Base-by-base conservation (phyloP, 2,797 vertebrate species). In the Helicolenus hilgendorfi region DNA sequence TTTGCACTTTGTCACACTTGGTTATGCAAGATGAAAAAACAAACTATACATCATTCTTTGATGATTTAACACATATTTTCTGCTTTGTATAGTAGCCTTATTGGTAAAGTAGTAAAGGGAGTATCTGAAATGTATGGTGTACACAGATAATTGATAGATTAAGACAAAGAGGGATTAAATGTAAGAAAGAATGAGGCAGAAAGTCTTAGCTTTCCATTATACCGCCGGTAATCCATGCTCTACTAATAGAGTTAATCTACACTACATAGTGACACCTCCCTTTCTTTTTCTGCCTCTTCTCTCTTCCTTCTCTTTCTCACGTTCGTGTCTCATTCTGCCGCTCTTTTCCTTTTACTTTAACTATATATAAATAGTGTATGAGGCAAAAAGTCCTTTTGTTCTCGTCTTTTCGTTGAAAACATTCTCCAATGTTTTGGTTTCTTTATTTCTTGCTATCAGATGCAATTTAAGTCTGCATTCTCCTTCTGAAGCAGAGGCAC, bases 161-260 rank as follows among this genome's bases (percentile, higher is more conserved):
- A 10, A 15, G 9, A 36, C 7, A 26, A 7, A 45, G 14, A 35
- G 24, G 3, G 15, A 41, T 11, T 18, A 1, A 73, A 33, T 24
- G 53, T n/a, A 15, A 59, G 13, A 38, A 38, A 38, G 3, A 38
- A 27, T 11, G 9, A 4, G 24, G 6, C 24, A 24, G 13, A 18
- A 7, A 49, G 20, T 63, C 55, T 77, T 53, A 15, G 45, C 11
- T 79, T 31, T 67, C 18, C 53, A 76, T 81, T 73, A 27, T 20
- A 75, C 20, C 4, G 69, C 6, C 27, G 53, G 24, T 70, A 41
- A 78, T 10, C 18, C 26, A 81, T 77, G 26, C 13, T 75, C 58
- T 27, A 74, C 60, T 63, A 26, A 72, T 26, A 2, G 0, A 38
- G 89, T 89, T 91, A 89, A 93, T 87, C 62, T 75, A 68, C 26